Conservation (phyloP, 2,888 invertebrate species). For the Mylabris sibirica region DNA sequence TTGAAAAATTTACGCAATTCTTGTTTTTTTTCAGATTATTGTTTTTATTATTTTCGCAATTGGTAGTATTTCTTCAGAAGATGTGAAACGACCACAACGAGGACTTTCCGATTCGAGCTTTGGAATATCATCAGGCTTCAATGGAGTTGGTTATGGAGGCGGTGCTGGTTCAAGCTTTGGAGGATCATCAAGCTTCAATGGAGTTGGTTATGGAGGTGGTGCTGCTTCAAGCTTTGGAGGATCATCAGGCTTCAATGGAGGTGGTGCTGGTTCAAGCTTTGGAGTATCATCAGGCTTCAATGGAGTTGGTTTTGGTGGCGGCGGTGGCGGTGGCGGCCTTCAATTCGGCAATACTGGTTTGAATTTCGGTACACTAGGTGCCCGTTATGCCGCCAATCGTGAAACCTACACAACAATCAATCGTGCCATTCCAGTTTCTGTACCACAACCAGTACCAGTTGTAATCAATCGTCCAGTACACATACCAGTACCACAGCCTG, state of each 20-base stretch:
- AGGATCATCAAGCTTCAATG: constrained; percentile 13
- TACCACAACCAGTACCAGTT: constrained; percentile 55
- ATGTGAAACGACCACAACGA: constrained; percentile 54
- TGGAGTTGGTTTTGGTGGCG: constrained; percentile 35
- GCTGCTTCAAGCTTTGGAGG: neutral
- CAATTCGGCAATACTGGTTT: constrained; percentile 1
- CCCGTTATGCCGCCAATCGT: constrained; percentile 37
- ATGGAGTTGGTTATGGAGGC: too few species aligned
- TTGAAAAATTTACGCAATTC: neutral
- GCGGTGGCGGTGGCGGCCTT: constrained; percentile 26
- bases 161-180: constrained; percentile 20
- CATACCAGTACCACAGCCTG: constrained; percentile 56
- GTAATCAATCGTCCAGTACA: constrained; percentile 59
- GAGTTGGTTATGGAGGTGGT: constrained; percentile 36
- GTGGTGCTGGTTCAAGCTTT: constrained; percentile 21
- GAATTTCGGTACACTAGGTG: constrained; percentile 34
- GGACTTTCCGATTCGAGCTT: constrained; percentile 32
- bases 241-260: too few species aligned
- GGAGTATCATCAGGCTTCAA: constrained; percentile 13
- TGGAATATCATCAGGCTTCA: too few species aligned
- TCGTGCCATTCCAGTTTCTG: constrained; percentile 66
- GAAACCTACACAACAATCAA: constrained; percentile 55
- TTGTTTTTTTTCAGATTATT: constrained; percentile 40
- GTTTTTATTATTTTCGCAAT: constrained; percentile 43
- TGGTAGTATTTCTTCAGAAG: constrained; percentile 41